These are phyloP conservation scores for Anisognathus igniventris DNA, from an alignment of 2,797 vertebrate genomes.

Conservation along the genomic window DNA sequence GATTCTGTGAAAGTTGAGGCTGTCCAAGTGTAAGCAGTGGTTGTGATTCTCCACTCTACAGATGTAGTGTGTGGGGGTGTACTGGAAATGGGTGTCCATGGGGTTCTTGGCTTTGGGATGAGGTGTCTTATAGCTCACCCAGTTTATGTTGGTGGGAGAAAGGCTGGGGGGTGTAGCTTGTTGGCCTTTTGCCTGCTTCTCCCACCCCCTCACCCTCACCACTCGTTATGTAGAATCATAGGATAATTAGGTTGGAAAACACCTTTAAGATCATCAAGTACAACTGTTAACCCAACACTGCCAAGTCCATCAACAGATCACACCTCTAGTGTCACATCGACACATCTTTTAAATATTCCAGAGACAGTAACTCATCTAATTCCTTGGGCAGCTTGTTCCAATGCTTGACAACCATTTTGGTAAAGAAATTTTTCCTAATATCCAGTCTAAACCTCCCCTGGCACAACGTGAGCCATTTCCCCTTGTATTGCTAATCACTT, in stretches of 20 bases:
- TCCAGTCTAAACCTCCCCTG: not conserved
- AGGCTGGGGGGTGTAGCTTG: not conserved
- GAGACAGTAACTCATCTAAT: too few relatives aligned
- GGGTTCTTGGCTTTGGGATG: not conserved
- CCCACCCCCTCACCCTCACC: not conserved
- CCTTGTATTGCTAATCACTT: not conserved
- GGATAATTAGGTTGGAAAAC: not conserved
- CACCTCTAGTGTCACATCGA: not conserved
- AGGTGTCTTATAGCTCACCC: not conserved
- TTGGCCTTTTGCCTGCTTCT: not conserved
- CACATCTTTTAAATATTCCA: not conserved
- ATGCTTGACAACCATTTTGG: not conserved
- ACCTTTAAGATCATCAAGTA: not conserved
- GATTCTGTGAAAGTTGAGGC: not conserved
- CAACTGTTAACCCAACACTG: fast-evolving
- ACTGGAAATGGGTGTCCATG: not conserved
- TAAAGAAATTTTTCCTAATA: not conserved
- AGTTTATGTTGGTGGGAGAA: not conserved
- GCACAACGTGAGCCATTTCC: not conserved
- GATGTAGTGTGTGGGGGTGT: fast-evolving
- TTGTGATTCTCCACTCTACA: not conserved
- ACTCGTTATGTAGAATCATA: not conserved
- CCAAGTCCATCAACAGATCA: not conserved
- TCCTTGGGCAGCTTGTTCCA: not conserved
- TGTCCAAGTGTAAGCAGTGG: not conserved